Base-by-base conservation (phyloP, 2,797 vertebrate genomes). In the Cyprinella venusta region DNA sequence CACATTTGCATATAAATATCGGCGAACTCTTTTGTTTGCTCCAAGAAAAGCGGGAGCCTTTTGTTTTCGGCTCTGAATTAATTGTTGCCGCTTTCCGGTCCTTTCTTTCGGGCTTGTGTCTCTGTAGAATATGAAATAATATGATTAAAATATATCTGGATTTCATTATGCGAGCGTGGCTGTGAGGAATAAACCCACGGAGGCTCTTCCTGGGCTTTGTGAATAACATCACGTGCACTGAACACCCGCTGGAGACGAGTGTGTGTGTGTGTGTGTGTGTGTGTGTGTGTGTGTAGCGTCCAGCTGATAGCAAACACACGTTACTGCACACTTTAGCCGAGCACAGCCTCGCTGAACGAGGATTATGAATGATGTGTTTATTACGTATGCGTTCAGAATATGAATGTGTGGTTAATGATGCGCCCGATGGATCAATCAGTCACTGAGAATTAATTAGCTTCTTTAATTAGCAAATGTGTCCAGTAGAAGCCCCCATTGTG, bases 381-480 rank as follows among this genome's bases (percentile, higher is more conserved):
- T 61, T 6, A 26, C 77, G 78, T 68, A n/a, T 36, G 1, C 82
- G 83, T 33, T 8, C 52, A 36, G 63, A 68, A 88, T 92, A 81
- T 59, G 86, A 89, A 90, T 89, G 77, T 88, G 81, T 87, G 89
- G 88, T 91, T 91, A 89, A 92, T 93, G 88, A 89, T 89, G 88
- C 90, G 86, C 75, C 48, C 80, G 87, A 91, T 89, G 86, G 84
- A 87, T 89, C 87, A 91, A 90, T 93, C 91, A 90, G 88, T 87
- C 88, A 92, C 93, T 92, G 89, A 91, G 86, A 91, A 93, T 93
- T 91, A 92, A 94, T 94, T 92, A 93, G 76, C 79, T 8, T 4
- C 33, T 89, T 88, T 92, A 91, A 92, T 93, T 90, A 91, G 85
- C 85, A 84, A 84, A 88, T 90, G 85, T 89, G 81, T 67, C 64